These are phyloP conservation scores for Hyppa rectilinea DNA, from an alignment of 2,888 invertebrate genomes.

Conservation along the genomic window DNA sequence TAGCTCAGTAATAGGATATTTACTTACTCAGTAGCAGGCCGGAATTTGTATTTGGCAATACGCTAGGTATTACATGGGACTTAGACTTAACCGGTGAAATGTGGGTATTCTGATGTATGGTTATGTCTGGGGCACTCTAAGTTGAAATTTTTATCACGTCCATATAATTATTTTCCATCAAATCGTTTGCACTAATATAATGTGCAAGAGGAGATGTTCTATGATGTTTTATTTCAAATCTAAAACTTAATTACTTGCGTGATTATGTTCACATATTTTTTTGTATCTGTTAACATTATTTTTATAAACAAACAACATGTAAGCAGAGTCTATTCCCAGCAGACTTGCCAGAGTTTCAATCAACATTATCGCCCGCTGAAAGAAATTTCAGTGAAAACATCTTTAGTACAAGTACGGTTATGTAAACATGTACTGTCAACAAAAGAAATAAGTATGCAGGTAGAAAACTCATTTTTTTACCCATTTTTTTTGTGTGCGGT, in stretches of 20 bases:
- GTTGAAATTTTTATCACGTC: neutral
- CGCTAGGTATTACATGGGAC: neutral
- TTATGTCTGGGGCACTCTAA: neutral
- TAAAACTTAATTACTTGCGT: no score
- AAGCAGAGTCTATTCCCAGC: constrained; percentile 12
- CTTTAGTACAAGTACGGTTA: constrained; percentile 33
- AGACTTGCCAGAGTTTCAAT: constrained; percentile 45
- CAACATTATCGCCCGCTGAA: constrained; percentile 41
- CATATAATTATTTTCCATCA: neutral
- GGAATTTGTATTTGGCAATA: neutral
- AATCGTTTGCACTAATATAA: neutral
- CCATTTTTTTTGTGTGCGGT: no score
- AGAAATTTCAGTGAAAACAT: constrained; percentile 54
- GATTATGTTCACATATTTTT: neutral
- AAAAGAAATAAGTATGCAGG: constrained; percentile 15
- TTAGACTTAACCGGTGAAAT: neutral
- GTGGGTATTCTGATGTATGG: neutral
- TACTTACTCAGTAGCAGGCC: neutral
- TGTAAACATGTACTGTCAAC: constrained; percentile 37
- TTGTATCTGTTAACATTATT: constrained; percentile 13
- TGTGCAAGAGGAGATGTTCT: neutral
- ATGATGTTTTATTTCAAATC: neutral
- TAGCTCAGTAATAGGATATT: neutral
- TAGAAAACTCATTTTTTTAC: neutral
- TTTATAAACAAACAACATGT: constrained; percentile 14